These are phyloP conservation scores for Catotricha subobsoleta DNA, from an alignment of 2,888 invertebrate genomes.

Conservation along the genomic window DNA sequence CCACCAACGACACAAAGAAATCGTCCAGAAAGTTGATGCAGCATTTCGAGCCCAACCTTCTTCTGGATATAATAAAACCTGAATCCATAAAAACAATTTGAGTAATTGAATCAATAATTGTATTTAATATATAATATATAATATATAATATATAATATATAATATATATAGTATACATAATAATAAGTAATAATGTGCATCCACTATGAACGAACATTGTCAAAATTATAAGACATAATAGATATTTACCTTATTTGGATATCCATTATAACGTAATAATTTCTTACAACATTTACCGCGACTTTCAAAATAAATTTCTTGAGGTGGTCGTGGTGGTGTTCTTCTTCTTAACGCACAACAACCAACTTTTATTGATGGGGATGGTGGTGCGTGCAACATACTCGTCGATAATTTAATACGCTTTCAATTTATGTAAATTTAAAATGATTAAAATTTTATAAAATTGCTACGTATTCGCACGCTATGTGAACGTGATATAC, in stretches of 20 bases:
- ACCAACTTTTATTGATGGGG: slow-evolving; percentile 18
- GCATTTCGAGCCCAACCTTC: slow-evolving; percentile 81
- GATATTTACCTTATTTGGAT: slow-evolving; percentile 52
- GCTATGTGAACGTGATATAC: no score
- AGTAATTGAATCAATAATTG: not conserved
- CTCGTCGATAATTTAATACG: no score
- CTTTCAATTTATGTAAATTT: no score
- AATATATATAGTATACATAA: not conserved
- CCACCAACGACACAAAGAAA: slow-evolving; percentile 77
- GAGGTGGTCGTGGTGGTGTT: slow-evolving; percentile 27
- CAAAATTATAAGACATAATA: not conserved
- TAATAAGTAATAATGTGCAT: not conserved
- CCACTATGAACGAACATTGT: not conserved
- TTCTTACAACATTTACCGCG: slow-evolving; percentile 69
- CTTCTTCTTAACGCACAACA: slow-evolving; percentile 13
- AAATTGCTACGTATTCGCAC: no score
- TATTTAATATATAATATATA: not conserved
- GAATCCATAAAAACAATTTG: slow-evolving; percentile 13
- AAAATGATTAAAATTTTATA: no score
- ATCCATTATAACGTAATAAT: slow-evolving; percentile 61
- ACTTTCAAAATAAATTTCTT: slow-evolving; percentile 57
- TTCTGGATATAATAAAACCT: slow-evolving; percentile 72
- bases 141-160: not conserved
- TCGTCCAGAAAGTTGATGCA: slow-evolving; percentile 69
- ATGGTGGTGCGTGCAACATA: no score